Base-by-base conservation (phyloP, 1,140 invertebrate genomes). In the Lysiphlebus fabarum region DNA sequence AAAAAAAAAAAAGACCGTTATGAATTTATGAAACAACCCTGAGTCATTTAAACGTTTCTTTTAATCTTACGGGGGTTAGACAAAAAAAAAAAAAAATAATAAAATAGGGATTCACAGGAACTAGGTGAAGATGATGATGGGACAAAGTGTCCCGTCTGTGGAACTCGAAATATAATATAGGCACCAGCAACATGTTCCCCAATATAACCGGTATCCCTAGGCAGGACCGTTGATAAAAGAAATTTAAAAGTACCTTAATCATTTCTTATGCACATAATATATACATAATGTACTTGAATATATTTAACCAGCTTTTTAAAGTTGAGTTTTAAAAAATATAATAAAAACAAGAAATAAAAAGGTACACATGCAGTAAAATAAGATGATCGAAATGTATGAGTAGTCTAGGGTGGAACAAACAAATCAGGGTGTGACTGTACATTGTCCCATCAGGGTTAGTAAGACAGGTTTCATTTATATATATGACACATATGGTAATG, bases 381-480 rank as follows among this genome's bases (percentile, higher is more conserved):
- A 9, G 36, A 54, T 11, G 6, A 53, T 34, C n/a, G n/a, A n/a
- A 14, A 34, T n/a, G 6, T 12, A 8, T 1, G 17, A 26, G 17
- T 26, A 26, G 17, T 26, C 17, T 26, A 26, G 17, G 17, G 38
- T 11, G 33, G 33, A 14, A 51, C 36, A 38, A 36, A 11, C 34
- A 38, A n/a, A 38, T 51, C 11, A 49, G 49, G 48, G 43, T 56
- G 56, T 58, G 64, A 67, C 65, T 62, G 69, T 70, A 57, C 63
- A 63, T 66, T 68, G 61, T 68, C 51, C 42, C 33, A 56, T 53
- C 57, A 60, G 57, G 66, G 62, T 65, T 62, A 65, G 63, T 59
- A 65, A 72, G 71, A 75, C 76, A 77, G 76, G 76, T 78, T 77
- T 76, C 68, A 69, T 67, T 74, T 70, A 69, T n/a, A n/a, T n/a